Conservation (phyloP, 2,888 invertebrate species). For the Fragum sueziense region DNA sequence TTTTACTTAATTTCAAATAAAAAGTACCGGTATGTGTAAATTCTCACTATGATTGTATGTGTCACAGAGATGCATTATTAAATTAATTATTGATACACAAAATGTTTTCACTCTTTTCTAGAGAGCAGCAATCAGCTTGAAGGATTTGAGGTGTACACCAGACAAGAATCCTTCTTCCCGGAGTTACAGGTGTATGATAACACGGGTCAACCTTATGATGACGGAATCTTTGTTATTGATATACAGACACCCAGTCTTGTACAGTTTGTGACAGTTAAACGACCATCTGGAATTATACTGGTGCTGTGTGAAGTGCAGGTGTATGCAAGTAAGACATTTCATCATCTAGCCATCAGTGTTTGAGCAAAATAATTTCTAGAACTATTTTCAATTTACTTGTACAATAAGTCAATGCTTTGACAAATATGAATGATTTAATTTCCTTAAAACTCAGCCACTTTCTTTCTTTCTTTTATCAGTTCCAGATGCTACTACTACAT, state of each 20-base stretch:
- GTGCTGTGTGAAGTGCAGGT: constrained; percentile 6
- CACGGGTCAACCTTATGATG: neutral
- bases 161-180: neutral
- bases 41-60: too few relatives aligned
- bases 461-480: neutral
- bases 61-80: too few relatives aligned
- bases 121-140: neutral
- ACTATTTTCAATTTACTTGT: too few relatives aligned
- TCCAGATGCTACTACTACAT: neutral
- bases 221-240: neutral
- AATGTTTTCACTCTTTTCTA: neutral
- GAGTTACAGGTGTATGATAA: neutral
- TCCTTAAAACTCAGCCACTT: too few relatives aligned
- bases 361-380: too few relatives aligned
- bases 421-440: too few relatives aligned
- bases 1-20: too few relatives aligned
- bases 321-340: neutral
- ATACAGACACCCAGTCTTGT: neutral
- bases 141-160: neutral
- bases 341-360: too few relatives aligned
- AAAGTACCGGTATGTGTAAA: too few relatives aligned
- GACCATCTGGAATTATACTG: neutral
- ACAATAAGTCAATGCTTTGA: too few relatives aligned
- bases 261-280: neutral
- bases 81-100: too few relatives aligned